Evolutionary conservation across 2,888 invertebrate genomes (phyloP).

Genomic region (Netelia inedita): DNA sequence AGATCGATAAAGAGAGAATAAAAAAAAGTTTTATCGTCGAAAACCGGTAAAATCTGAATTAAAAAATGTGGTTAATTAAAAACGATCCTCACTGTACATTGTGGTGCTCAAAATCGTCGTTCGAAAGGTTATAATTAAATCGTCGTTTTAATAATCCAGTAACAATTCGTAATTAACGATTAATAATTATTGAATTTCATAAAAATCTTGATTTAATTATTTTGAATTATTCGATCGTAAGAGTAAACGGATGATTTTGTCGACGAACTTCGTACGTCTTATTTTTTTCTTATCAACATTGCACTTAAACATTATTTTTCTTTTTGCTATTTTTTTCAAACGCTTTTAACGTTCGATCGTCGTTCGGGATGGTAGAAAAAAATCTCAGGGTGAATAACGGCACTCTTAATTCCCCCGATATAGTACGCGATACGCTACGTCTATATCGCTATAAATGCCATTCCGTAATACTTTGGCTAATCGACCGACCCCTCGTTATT

Average conservation of each 20-base stretch:
- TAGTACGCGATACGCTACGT: neutral
- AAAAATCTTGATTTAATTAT: too few species aligned
- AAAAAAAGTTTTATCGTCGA: neutral
- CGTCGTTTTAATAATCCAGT: too few species aligned
- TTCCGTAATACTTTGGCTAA: slow-evolving; percentile 20
- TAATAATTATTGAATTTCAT: too few species aligned
- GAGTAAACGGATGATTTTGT: neutral
- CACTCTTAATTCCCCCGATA: neutral
- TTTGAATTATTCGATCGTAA: too few species aligned
- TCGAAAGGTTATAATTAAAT: too few species aligned
- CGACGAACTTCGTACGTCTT: neutral
- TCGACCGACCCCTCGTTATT: slow-evolving; percentile 34
- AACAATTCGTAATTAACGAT: too few species aligned
- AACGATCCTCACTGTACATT: too few species aligned
- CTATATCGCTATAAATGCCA: slow-evolving; percentile 5
- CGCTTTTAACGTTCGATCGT: neutral
- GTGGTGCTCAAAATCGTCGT: too few species aligned
- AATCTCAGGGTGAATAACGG: neutral
- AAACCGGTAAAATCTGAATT: neutral
- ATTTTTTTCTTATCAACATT: neutral
- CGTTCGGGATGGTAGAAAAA: neutral
- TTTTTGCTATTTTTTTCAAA: neutral
- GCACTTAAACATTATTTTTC: neutral
- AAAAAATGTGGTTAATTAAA: neutral
- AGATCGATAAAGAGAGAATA: neutral